Base-by-base conservation (phyloP, 2,113 vertebrate species). In the Neogobius melanostomus region DNA sequence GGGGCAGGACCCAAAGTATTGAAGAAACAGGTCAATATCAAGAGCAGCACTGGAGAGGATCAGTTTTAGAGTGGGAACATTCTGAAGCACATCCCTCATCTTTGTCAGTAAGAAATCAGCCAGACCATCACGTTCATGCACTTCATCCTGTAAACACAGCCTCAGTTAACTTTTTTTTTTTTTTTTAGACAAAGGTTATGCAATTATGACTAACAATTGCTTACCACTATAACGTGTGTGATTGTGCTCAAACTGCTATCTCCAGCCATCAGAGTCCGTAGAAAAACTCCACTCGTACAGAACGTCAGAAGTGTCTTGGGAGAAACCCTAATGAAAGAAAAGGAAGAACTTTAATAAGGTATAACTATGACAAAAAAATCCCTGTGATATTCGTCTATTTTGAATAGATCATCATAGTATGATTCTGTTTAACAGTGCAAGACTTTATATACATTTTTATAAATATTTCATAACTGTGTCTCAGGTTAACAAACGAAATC, bases 201-300 rank as follows among this genome's bases (percentile, higher is more conserved):
- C 14, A 42, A 14, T 7, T 54, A 9, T 54, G 11, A 6, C 36
- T 51, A 12, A 66, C 28, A 5, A 11, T 9, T 52, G 11, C 95
- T 95, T 91, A 99, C 97, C 95, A 99, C 95, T 83, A 98, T 98
- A 74, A 98, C 83, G 56, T 99, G 98, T 3, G 98, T 98, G 85
- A 99, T 96, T 8, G 91, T 93, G 64, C 92, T 92, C 2, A 99
- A 75, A 8, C 91, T 86, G 68, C 87, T 79, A 67, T 98, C 96
- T 87, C 97, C 96, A 36, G 93, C 83, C 96, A 99, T 99, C 67
- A 99, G 64, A 0, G 95, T 98, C 68, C 96, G 93, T 82, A 99
- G 95, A 45, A 99, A 89, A 1, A 98, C 93, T 10, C 95, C 97
- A 67, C 94, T 95, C 64, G 98, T 99, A 80, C 98, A 99, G 88